Conservation (phyloP, 2,113 vertebrate species). For the Cyphomyrus discorhynchus region DNA sequence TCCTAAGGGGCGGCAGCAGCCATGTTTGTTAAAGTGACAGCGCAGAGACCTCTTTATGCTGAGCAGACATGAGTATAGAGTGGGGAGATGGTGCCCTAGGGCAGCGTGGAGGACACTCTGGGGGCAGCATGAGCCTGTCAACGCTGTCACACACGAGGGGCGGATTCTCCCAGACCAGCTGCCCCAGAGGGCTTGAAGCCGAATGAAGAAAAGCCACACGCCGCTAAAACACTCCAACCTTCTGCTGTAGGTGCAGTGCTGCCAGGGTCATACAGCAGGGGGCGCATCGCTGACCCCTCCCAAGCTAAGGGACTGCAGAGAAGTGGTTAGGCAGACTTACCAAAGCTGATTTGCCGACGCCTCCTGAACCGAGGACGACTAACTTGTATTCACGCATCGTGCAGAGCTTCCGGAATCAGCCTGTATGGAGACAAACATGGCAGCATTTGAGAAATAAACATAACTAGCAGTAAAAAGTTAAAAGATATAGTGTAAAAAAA, state of each 20-base stretch:
- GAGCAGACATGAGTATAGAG: not conserved
- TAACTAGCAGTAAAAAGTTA: not conserved
- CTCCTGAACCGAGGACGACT: slow-evolving; percentile 84
- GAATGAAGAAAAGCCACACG: not conserved
- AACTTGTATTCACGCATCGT: slow-evolving; percentile 90
- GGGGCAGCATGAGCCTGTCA: not conserved
- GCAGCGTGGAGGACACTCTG: not conserved
- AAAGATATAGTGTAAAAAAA: not conserved
- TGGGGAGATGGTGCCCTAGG: not conserved
- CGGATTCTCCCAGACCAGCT: not conserved
- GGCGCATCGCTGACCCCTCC: not conserved
- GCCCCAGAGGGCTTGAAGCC: not conserved
- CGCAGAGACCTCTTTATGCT: not conserved
- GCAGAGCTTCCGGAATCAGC: slow-evolving; percentile 45
- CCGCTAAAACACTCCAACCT: not conserved
- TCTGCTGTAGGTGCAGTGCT: not conserved
- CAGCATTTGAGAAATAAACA: not conserved
- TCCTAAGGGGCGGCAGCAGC: not conserved
- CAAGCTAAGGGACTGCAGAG: not conserved
- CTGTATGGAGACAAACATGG: slow-evolving; percentile 18
- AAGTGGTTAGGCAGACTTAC: slow-evolving; percentile 55
- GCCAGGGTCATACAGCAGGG: not conserved
- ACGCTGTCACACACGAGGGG: not conserved
- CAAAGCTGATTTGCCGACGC: slow-evolving; percentile 84
- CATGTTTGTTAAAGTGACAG: not conserved